Base-by-base conservation (phyloP, 1,140 invertebrate species). In the Nixonia krombeini region DNA sequence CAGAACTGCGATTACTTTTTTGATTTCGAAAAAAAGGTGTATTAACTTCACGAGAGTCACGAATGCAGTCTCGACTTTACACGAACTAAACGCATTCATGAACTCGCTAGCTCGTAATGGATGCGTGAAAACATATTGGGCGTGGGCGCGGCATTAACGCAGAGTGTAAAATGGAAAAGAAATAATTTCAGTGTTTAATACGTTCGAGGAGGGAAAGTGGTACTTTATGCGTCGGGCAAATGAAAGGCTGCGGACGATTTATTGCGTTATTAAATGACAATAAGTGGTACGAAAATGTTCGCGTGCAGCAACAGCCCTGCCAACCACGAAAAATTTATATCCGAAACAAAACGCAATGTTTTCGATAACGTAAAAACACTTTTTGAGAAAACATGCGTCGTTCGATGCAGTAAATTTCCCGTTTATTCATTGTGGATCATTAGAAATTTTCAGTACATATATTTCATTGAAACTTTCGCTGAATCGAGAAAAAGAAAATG, bases 211-310 rank as follows among this genome's bases (percentile, higher is more conserved):
- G 46, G 42, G 16, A 31, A 35, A 49, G 17, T 38, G 7, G 46
- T 37, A 26, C 31, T 38, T 49, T 49, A 38, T 21, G 12, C n/a
- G 18, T 49, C 17, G 12, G 16, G 46, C 7, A 49, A 49, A 49
- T 49, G 31, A 26, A 49, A 33, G 46, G 46, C 23, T 23, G 12
- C 12, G n/a, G 33, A 49, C 3, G 28, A 37, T 49, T 49, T 49
- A 49, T 49, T 23, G 33, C 46, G 46, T 49, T 49, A 49, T 49
- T 49, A 35, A 49, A 49, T 49, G 46, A 49, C 29, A 47, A 47
- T 33, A 35, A 47, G 45, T 28, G 45, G 16, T 47, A 47, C 29
- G 6, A 35, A 38, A 47, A 47, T 35, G 45, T 33, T 47, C 18
- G 45, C 45, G 45, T 47, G 45, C 29, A 33, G 10, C 35, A 38